A percentile compares a stretch with the other conserved stretches of the same genome.
Evolutionary conservation across 2,888 invertebrate genomes (phyloP).

Genomic region (Aphidius colemani): DNA sequence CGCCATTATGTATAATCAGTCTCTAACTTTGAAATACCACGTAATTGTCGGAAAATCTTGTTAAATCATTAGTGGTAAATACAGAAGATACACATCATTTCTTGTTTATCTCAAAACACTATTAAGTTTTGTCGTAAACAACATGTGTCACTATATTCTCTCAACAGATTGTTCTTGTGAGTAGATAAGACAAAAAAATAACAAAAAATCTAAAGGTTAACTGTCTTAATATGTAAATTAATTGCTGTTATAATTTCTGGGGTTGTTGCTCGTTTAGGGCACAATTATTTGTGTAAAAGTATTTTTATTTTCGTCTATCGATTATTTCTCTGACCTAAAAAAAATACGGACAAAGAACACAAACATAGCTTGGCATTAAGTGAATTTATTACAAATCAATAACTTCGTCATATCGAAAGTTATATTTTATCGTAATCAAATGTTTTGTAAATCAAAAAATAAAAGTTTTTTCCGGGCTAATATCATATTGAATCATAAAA

Average conservation of each 20-base stretch:
- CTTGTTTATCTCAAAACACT: not conserved
- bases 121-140: not conserved
- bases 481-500: too few relatives aligned
- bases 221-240: too few relatives aligned
- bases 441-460: constrained; percentile 30
- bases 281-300: not conserved
- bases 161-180: not conserved
- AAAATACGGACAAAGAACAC: not conserved
- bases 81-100: not conserved
- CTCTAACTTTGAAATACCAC: constrained; percentile 43
- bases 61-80: constrained; percentile 15
- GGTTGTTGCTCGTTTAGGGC: not conserved
- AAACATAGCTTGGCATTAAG: constrained; percentile 45
- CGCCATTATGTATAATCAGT: not conserved
- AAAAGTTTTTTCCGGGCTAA: constrained; percentile 4
- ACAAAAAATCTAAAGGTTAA: too few relatives aligned
- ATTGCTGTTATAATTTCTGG: too few relatives aligned
- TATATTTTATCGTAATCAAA: constrained; percentile 15
- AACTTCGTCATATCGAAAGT: constrained; percentile 33
- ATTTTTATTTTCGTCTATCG: not conserved
- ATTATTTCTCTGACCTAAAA: not conserved
- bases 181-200: too few relatives aligned
- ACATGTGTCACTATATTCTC: not conserved
- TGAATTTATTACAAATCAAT: constrained; percentile 51
- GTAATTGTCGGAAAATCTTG: constrained; percentile 44